Evolutionary conservation across 2,888 invertebrate genomes (phyloP), one percentile per base, ranked within the genome.

Genomic region (Villa cingulata): DNA sequence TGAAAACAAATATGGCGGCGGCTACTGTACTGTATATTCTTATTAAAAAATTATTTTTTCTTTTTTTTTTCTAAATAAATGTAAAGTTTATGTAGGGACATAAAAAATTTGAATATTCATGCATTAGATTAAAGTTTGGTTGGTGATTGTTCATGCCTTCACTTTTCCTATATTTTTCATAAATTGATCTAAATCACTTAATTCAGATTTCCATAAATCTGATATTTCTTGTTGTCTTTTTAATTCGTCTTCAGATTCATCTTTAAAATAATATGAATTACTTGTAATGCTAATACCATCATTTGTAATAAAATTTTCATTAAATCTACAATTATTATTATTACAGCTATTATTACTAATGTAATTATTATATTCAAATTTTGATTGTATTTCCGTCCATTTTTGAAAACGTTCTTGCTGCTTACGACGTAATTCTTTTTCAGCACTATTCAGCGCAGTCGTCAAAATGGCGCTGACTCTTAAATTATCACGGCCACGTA

Each of bases 391-490:
- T 46, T 66, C 61, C 18, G 63, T 56, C 77, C 77, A 78, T 48
- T 71, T 72, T 49, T 65, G 59, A 54, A 71, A 71, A 38, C 76
- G 65, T 55, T 73, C 70, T 51, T 72, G 68, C 57, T 78, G 77
- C 54, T 75, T 77, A 40, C 59, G 65, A 40, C 73, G 70, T 50
- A 78, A 63, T 56, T 76, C 73, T 40, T 62, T 58, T 55, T 77
- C 74, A 0, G 77, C 77, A 43, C 66, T 69, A 27, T 57, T 54
- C 10, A 78, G 59, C 9, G 77, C 73, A 48, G 69, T 70, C 10
- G 73, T 65, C 50, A 78, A 64, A 53, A 78, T 71, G 41, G 78
- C 78, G 57, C 76, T 73, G 37, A 77, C 68, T 29, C 77, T 72
- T 37, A 78, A 66, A 54, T 72, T 70, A 49, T 71, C 72, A 46